Percentiles rank a stretch among this genome's conserved stretches.
These are phyloP conservation scores for Zaprionus davidi DNA, from an alignment of 1,140 invertebrate species.

Conservation along the genomic window DNA sequence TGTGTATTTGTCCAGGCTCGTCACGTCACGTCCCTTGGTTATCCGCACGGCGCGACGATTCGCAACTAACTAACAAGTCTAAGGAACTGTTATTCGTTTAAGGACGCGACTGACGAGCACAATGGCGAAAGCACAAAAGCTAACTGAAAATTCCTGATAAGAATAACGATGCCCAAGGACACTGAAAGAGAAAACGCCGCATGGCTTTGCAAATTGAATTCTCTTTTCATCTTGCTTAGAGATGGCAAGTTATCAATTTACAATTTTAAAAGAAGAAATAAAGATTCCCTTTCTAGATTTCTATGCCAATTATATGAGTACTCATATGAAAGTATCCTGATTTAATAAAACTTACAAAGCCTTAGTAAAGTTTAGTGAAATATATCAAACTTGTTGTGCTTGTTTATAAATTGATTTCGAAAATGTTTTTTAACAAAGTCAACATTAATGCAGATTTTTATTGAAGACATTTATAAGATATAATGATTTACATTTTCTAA, in stretches of 20 bases:
- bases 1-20: conserved; percentile 4
- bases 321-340: too few relatives aligned
- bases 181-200: conserved; percentile 49
- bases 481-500: too few relatives aligned
- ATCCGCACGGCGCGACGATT: conserved; percentile 78
- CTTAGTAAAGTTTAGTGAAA: too few relatives aligned
- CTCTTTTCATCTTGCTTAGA: conserved; percentile 17
- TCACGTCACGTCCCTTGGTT: conserved; percentile 42
- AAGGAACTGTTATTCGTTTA: conserved; percentile 54
- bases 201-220: conserved; percentile 3
- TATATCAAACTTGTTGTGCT: too few relatives aligned
- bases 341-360: too few relatives aligned
- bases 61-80: conserved; percentile 70
- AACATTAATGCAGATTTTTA: too few relatives aligned
- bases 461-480: too few relatives aligned
- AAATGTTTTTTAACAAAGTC: too few relatives aligned
- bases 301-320: too few relatives aligned
- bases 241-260: neutral
- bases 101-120: conserved; percentile 50
- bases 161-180: conserved; percentile 54
- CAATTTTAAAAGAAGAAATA: neutral
- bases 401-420: too few relatives aligned
- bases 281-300: too few relatives aligned
- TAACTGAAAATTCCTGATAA: conserved; percentile 61
- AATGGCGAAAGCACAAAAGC: conserved; percentile 45